Base-by-base conservation (phyloP, 2,797 vertebrate genomes). In the Furcifer pardalis region DNA sequence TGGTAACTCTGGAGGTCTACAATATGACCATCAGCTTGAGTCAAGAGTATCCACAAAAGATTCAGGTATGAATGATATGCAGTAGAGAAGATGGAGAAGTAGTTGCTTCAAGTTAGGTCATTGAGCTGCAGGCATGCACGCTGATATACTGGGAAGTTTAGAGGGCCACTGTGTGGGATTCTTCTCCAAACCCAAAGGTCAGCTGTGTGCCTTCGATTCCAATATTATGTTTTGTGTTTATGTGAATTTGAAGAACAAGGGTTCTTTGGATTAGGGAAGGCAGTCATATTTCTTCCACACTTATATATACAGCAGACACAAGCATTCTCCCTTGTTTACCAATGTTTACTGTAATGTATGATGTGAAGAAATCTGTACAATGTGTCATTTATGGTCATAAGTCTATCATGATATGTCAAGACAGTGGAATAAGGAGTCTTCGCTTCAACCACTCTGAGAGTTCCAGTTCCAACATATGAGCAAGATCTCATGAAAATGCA, bases 21-120 rank as follows among this genome's bases (percentile, higher is more conserved):
- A 92, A 90, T 1, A 52, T n/a, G 0, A 12, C 77, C 89, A 82
- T 94, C 86, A 88, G 49, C 68, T 82, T 95, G 88, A 95, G 91
- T 86, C 92, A 93, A 81, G 89, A 93, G 37, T 40, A 94, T 0
- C 94, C 93, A 0, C 52, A 68, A 0, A 90, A 89, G 25, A 85
- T 94, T 78, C 87, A 93, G 94, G 94, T 90, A 89, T 27, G 76
- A 9, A 17, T 74, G 49, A 4, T 35, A 1, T 37, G 15, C 1
- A 9, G 56, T 19, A 23, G 44, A 15, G 35, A 46, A 46, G 8
- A 62, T 10, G 30, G 17, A 30, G 30, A n/a, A 2, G 37, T 37
- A 23, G 17, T 6, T 56, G 15, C 13, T 73, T 62, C 30, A 46
- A 13, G 25, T 27, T 4, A 27, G 10, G 10, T 7, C 30, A 12